Base-by-base conservation (phyloP, 2,797 vertebrate genomes). In the Eurystomus glaucurus region DNA sequence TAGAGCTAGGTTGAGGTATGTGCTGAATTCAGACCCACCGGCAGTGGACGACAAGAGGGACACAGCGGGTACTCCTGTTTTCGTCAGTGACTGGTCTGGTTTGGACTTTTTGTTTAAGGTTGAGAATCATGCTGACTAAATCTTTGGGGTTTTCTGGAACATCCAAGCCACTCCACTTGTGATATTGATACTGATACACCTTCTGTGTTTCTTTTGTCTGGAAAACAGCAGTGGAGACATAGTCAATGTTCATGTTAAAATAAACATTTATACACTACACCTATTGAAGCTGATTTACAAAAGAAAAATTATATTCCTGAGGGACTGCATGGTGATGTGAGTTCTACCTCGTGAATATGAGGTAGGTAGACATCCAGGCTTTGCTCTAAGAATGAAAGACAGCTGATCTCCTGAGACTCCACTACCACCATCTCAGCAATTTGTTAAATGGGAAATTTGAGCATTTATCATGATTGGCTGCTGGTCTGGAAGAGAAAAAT, bases 101-200 rank as follows among this genome's bases (percentile, higher is more conserved):
- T 83, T 97, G 95, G 57, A 98, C 29, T 33, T 97, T 98, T 52
- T 98, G 76, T 95, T 98, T 99, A 35, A 99, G 95, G 28, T 70
- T 97, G 90, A 96, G 98, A 74, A 99, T 98, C 98, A 99, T 98
- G 71, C 98, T 97, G 28, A 98, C 93, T 81, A 99, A 93, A 5
- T 99, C 98, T 57, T 98, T 97, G 65, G 99, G 93, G 23, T 97
- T 98, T 95, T 98, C 97, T 0, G 99, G 99, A 75, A 99, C 92
- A n/a, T 97, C 97, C 29, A 72, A 86, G 29, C 39, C 90, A n/a
- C 10, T 96, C 99, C 99, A 99, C 51, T 98, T 98, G 66, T 98
- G 95, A 93, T 99, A 99, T 61, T 99, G 99, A 96, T 99, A 99
- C 79, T 99, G 99, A 91, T 98, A 98, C 52, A 99, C 98, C 12